Evolutionary conservation across 2,113 vertebrate genomes (phyloP), one percentile per base, ranked within the genome.

Genomic region (Trachemys scripta): DNA sequence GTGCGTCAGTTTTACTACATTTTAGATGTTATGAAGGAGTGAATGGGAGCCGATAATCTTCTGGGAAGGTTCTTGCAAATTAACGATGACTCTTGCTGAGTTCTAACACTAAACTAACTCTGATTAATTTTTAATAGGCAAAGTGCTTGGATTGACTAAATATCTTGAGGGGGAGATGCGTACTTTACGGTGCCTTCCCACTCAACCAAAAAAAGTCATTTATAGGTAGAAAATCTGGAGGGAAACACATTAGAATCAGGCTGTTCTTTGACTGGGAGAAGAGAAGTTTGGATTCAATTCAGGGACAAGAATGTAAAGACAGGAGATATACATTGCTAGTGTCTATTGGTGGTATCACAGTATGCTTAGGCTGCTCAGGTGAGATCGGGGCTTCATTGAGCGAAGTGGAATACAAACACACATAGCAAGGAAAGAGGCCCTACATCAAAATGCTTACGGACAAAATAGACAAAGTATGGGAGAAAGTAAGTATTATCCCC

Each of bases 111-210:
- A 90, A 97, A 96, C 96, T 97, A 93, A n/a, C 86, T 94, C 89
- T 97, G 96, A 97, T 97, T 97, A 97, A 97, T 97, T 97, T 97
- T 97, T 97, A 97, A 97, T 97, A 96, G 96, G 87, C 92, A 96
- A 96, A 96, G 85, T 80, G 91, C 93, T 80, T 95, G 94, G 94
- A 93, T 95, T 91, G 95, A 90, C 20, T 92, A 82, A 51, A 82
- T 78, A 94, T 96, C 96, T 96, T 96, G 93, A 92, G 87, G 38
- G 85, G 83, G 85, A 56, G 93, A 62, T 90, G 25, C 96, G 65
- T 89, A 88, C 62, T 90, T 93, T 95, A 88, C 5, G 17, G 9
- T 72, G 65, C 65, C 9, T 38, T 72, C 16, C n/a, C 45, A 96
- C 80, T 92, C 93, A 35, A 11, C 4, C 82, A 83, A 62, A 72